Percentiles rank a stretch among this genome's conserved stretches.
Conservation (phyloP, 2,888 invertebrate genomes). For the Agonopterix subpropinquella region DNA sequence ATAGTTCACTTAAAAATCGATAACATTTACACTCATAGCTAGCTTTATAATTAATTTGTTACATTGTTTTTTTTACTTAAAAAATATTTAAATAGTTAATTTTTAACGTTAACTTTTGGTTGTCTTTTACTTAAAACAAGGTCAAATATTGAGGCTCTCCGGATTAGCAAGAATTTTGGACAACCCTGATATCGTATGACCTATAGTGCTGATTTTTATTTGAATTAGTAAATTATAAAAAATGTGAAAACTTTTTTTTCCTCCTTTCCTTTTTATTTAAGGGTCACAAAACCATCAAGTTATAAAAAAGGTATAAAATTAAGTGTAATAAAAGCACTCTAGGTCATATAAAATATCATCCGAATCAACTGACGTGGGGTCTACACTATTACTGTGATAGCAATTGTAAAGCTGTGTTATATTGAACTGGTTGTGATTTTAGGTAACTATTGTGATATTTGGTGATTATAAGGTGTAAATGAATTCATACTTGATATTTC, state of each 20-base stretch:
- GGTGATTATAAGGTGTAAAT: slow-evolving; percentile 46
- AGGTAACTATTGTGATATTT: slow-evolving; percentile 75
- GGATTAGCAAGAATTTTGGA: slow-evolving; percentile 57
- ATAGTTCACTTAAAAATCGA: slow-evolving; percentile 71
- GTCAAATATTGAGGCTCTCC: slow-evolving; percentile 61
- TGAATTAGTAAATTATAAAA: too few species aligned
- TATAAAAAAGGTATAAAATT: background rate
- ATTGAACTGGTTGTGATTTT: slow-evolving; percentile 68
- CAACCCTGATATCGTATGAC: slow-evolving; percentile 49
- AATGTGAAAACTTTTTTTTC: background rate
- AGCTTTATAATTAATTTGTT: slow-evolving; percentile 75
- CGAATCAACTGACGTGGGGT: slow-evolving; percentile 25
- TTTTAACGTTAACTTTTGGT: slow-evolving; percentile 75
- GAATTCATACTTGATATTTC: slow-evolving; percentile 20
- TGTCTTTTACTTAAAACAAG: slow-evolving; percentile 70
- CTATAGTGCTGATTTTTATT: slow-evolving; percentile 18
- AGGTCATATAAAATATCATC: slow-evolving; percentile 28
- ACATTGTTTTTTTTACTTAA: slow-evolving; percentile 69
- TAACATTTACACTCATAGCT: slow-evolving; percentile 76
- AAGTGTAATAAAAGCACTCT: slow-evolving; percentile 14
- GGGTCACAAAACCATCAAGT: background rate
- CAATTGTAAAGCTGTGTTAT: slow-evolving; percentile 69
- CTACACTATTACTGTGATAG: slow-evolving; percentile 54
- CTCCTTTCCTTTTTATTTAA: background rate
- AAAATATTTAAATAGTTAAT: slow-evolving; percentile 70